Percentiles rank a stretch among this genome's conserved stretches.
Conservation (phyloP, 2,797 vertebrate species). For the Orientallactaga sibirica region DNA sequence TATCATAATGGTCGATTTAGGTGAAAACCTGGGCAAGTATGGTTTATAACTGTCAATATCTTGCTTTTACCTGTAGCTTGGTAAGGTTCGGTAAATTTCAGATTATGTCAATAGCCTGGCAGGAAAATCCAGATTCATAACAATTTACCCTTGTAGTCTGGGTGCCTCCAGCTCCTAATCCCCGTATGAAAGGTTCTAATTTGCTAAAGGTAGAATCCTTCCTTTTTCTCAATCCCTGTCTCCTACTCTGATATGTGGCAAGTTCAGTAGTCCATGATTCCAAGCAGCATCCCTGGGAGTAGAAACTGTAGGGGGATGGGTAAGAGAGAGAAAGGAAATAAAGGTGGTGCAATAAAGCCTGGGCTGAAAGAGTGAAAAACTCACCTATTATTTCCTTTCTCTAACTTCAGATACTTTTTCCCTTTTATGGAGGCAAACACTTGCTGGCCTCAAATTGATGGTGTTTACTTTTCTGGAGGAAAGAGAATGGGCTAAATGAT, state of each 20-base stretch:
- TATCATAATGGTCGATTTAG: not conserved
- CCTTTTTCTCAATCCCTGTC: not conserved
- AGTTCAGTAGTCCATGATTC: not conserved
- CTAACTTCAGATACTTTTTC: not conserved
- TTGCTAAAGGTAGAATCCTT: slow-evolving; percentile 21
- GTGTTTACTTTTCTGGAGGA: slow-evolving; percentile 35
- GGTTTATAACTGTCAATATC: slow-evolving; percentile 8
- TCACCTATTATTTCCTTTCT: not conserved
- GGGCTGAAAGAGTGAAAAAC: slow-evolving; percentile 36
- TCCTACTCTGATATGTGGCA: not conserved
- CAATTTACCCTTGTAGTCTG: slow-evolving; percentile 1
- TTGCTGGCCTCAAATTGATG: not conserved
- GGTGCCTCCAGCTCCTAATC: slow-evolving; percentile 2
- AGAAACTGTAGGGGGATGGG: not conserved
- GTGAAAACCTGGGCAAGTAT: slow-evolving; percentile 43
- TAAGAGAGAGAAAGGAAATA: slow-evolving; percentile 16
- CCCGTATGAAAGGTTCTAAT: not conserved
- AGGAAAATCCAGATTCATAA: not conserved
- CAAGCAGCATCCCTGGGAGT: not conserved
- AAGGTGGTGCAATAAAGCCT: slow-evolving; percentile 16
- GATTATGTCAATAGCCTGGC: not conserved
- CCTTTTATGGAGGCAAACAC: slow-evolving; percentile 1
- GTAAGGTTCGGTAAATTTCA: slow-evolving; percentile 46
- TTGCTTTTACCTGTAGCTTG: slow-evolving; percentile 3
- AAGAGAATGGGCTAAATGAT: not conserved